Percentiles rank a stretch among this genome's conserved stretches.
Conservation (phyloP, 2,797 vertebrate species). For the Myripristis jacobus region DNA sequence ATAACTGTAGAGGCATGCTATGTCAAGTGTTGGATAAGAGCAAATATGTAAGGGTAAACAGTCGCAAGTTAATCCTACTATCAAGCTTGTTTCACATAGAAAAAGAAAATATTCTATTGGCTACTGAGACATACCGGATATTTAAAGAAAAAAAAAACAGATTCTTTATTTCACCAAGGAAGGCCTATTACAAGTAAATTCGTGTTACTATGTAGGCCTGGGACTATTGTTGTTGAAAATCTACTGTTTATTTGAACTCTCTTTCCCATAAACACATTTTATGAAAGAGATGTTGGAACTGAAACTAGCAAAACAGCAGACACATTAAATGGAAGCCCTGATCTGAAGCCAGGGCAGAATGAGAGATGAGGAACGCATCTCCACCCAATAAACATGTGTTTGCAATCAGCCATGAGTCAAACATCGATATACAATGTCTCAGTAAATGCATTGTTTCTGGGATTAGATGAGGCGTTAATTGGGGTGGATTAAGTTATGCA, state of each 20-base stretch:
- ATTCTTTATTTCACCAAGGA: neutral
- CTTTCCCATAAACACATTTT: no score
- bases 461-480: constrained; percentile 17
- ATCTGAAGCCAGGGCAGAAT: constrained; percentile 12
- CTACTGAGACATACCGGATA: no score
- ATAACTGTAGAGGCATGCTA: no score
- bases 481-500: neutral
- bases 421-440: constrained; percentile 29
- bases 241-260: no score
- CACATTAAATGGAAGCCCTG: neutral
- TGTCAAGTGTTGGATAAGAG: no score
- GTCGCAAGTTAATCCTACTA: no score
- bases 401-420: constrained; percentile 29
- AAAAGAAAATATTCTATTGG: no score
- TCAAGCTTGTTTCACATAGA: no score
- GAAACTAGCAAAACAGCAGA: constrained; percentile 4
- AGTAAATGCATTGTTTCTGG: constrained; percentile 21
- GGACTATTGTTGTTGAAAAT: no score
- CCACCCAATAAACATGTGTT: constrained; percentile 20
- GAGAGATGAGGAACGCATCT: constrained; percentile 1
- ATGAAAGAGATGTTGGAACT: neutral
- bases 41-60: no score
- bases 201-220: neutral
- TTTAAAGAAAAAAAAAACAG: no score
- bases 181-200: neutral